Evolutionary conservation across 1,140 invertebrate genomes (phyloP).

Genomic region (Tetragnatha versicolor): DNA sequence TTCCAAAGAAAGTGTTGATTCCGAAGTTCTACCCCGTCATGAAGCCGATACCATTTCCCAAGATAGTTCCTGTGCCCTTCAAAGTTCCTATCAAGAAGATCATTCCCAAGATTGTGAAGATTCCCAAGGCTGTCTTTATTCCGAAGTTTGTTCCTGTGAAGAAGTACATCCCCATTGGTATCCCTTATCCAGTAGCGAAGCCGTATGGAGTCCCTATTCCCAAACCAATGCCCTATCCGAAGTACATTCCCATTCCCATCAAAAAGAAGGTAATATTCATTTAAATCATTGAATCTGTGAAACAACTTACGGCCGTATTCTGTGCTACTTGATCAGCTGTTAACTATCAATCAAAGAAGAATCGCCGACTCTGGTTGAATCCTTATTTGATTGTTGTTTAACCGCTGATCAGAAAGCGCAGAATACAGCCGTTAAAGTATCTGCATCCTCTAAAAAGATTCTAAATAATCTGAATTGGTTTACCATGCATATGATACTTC

Average conservation of each 20-base stretch:
- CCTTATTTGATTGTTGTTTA: too few relatives aligned
- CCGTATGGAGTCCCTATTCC: slow-evolving; percentile 30
- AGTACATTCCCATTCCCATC: slow-evolving; percentile 47
- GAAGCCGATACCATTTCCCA: slow-evolving; percentile 41
- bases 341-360: neutral
- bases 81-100: slow-evolving; percentile 51
- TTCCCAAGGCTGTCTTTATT: slow-evolving; percentile 34
- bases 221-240: slow-evolving; percentile 40
- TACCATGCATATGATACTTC: too few relatives aligned
- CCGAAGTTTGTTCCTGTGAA: slow-evolving; percentile 41
- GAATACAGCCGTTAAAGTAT: too few relatives aligned
- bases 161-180: slow-evolving; percentile 39
- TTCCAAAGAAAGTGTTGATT: slow-evolving; percentile 46
- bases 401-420: too few relatives aligned
- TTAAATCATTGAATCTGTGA: neutral
- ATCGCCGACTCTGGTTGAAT: neutral
- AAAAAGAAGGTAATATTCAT: slow-evolving; percentile 45
- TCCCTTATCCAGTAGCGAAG: slow-evolving; percentile 47
- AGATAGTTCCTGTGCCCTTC: slow-evolving; percentile 35
- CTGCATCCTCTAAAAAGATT: too few relatives aligned
- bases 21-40: slow-evolving; percentile 33
- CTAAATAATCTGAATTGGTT: too few relatives aligned
- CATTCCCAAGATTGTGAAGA: slow-evolving; percentile 51
- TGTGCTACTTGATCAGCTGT: too few relatives aligned
- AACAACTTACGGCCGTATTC: too few relatives aligned